Evolutionary conservation across 2,113 vertebrate species (phyloP).

Genomic region (Psophia crepitans): DNA sequence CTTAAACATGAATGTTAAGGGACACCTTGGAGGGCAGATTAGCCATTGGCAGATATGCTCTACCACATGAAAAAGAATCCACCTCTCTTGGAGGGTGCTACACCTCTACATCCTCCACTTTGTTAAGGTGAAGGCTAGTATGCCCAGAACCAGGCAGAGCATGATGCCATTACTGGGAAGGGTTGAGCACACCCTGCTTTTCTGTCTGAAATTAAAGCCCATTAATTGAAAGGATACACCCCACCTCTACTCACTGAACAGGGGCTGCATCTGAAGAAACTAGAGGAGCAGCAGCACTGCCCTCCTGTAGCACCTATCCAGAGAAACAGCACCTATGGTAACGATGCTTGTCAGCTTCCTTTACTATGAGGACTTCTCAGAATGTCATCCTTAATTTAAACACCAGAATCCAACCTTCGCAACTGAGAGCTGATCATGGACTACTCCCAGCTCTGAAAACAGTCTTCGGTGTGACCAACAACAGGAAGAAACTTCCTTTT

Average conservation of each 20-base stretch:
- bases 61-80: neutral
- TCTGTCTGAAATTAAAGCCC: neutral
- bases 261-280: neutral
- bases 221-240: neutral
- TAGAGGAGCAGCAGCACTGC: neutral
- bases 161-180: neutral
- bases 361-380: neutral
- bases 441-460: neutral
- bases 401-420: rapidly evolving
- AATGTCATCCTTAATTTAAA: neutral
- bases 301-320: neutral
- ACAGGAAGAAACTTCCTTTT: neutral
- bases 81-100: neutral
- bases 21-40: neutral
- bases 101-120: neutral
- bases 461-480: neutral
- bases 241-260: neutral
- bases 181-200: neutral
- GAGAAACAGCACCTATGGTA: neutral
- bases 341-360: neutral
- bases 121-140: neutral
- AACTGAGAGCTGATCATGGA: neutral
- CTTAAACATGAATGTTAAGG: neutral
- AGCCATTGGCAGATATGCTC: neutral
- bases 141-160: neutral